These are phyloP conservation scores for Chrysolina oricalcia DNA, from an alignment of 2,888 invertebrate species.

Conservation along the genomic window DNA sequence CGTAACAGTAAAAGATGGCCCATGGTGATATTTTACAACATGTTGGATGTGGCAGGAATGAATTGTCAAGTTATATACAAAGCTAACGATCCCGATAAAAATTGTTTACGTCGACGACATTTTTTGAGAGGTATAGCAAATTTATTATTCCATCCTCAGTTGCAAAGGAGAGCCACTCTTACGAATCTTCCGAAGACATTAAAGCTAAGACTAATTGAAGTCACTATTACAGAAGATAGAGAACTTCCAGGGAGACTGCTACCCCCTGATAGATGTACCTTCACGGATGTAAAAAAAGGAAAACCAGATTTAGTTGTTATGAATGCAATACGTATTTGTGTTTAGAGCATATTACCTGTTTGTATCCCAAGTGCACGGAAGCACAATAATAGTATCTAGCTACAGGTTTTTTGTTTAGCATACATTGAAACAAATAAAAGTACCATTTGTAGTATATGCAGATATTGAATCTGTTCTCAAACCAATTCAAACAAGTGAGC, in stretches of 20 bases:
- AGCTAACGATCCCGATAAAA: neutral
- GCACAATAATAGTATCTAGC: no score
- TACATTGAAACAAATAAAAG: no score
- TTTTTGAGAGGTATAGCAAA: slow-evolving; percentile 25
- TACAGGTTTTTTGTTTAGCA: no score
- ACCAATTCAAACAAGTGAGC: no score
- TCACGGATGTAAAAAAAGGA: neutral
- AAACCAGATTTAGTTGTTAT: no score
- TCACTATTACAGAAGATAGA: slow-evolving; percentile 17
- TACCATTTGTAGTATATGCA: no score
- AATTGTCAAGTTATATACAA: slow-evolving; percentile 17
- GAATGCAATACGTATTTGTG: no score
- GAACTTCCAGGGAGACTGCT: slow-evolving; percentile 12
- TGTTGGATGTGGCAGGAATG: slow-evolving; percentile 3
- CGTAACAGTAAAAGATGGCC: no score
- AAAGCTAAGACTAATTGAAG: slow-evolving; percentile 21
- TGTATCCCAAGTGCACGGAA: no score
- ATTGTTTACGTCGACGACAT: slow-evolving; percentile 7
- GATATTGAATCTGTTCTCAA: no score
- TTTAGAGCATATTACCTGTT: no score
- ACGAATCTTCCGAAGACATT: slow-evolving; percentile 25
- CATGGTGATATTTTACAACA: slow-evolving; percentile 22
- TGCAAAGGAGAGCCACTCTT: slow-evolving; percentile 33
- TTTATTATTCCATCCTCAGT: slow-evolving; percentile 24
- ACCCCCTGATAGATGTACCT: slow-evolving; percentile 23